Percentiles rank a stretch among this genome's conserved stretches.
phyloP scores from a whole-genome alignment of 2,888 invertebrate genomes.

The Caenorhabditis japonica region DNA sequence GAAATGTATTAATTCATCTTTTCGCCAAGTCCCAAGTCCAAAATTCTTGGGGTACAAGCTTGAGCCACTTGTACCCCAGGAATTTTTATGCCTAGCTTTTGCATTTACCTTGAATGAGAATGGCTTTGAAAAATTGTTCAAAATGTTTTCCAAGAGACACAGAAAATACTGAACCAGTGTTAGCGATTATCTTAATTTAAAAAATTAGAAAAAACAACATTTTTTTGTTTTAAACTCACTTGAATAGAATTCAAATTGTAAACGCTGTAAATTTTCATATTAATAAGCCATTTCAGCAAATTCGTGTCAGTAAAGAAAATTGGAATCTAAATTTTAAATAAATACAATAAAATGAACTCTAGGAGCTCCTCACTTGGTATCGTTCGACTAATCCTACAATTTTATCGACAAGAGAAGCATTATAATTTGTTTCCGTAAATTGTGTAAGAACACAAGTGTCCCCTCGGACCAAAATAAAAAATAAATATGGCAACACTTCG shows the following conservation, averaged over 20 bases:
- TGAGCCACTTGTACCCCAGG: too few species aligned
- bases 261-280: slow-evolving; percentile 56
- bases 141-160: slow-evolving; percentile 24
- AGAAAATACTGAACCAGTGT: slow-evolving; percentile 46
- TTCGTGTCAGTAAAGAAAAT: slow-evolving; percentile 46
- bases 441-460: slow-evolving; percentile 54
- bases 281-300: slow-evolving; percentile 55
- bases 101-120: slow-evolving; percentile 57
- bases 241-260: slow-evolving; percentile 52
- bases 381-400: slow-evolving; percentile 57
- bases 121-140: slow-evolving; percentile 37
- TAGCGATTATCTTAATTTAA: slow-evolving; percentile 42
- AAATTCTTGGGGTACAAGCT: too few species aligned
- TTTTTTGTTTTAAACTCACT: slow-evolving; percentile 24
- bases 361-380: slow-evolving; percentile 45
- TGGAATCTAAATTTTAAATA: slow-evolving; percentile 13
- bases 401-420: slow-evolving; percentile 55
- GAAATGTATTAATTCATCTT: too few species aligned
- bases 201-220: slow-evolving; percentile 4
- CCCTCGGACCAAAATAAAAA: slow-evolving; percentile 44
- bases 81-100: too few species aligned
- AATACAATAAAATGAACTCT: background rate
- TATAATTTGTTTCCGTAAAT: slow-evolving; percentile 52
- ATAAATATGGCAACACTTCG: slow-evolving; percentile 46
- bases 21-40: too few species aligned